A percentile compares a stretch with the other conserved stretches of the same genome.
Conservation (phyloP, 2,888 invertebrate genomes). For the Lithosia quadra region DNA sequence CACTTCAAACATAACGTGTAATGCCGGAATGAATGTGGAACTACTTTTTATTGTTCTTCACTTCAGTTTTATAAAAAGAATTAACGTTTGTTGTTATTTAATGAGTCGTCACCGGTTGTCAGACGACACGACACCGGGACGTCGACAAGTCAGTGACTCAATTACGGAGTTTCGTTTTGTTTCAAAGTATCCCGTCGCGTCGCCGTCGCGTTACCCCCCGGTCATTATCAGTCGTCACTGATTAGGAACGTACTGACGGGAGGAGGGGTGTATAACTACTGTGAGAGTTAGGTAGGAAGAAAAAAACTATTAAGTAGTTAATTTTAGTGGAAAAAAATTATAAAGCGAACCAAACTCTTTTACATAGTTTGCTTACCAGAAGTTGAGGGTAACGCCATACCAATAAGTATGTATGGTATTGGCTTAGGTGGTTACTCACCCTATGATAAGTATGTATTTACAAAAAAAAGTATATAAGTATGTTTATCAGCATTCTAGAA, state of each 20-base stretch:
- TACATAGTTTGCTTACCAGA: too few relatives aligned
- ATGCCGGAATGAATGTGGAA: background rate
- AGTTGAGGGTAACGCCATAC: too few relatives aligned
- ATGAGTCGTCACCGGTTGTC: background rate
- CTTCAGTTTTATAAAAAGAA: background rate
- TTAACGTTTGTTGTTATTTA: background rate
- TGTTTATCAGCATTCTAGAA: too few relatives aligned
- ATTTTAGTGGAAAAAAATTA: too few relatives aligned
- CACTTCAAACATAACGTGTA: background rate
- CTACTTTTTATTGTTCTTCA: background rate
- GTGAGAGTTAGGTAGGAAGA: too few relatives aligned
- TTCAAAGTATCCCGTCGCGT: background rate
- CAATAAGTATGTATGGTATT: too few relatives aligned
- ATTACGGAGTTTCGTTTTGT: background rate
- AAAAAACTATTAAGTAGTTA: too few relatives aligned
- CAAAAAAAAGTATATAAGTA: too few relatives aligned
- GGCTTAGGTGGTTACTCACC: too few relatives aligned
- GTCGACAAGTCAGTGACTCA: background rate
- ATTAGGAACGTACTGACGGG: background rate
- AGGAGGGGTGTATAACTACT: background rate
- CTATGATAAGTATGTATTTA: too few relatives aligned
- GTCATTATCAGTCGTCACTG: constrained; percentile 5
- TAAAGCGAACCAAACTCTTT: too few relatives aligned
- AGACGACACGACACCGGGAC: background rate
- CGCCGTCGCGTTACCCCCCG: background rate